A percentile compares a stretch with the other conserved stretches of the same genome.
phyloP scores from a whole-genome alignment of 1,140 invertebrate species.

The Zaprionus tsacasi region DNA sequence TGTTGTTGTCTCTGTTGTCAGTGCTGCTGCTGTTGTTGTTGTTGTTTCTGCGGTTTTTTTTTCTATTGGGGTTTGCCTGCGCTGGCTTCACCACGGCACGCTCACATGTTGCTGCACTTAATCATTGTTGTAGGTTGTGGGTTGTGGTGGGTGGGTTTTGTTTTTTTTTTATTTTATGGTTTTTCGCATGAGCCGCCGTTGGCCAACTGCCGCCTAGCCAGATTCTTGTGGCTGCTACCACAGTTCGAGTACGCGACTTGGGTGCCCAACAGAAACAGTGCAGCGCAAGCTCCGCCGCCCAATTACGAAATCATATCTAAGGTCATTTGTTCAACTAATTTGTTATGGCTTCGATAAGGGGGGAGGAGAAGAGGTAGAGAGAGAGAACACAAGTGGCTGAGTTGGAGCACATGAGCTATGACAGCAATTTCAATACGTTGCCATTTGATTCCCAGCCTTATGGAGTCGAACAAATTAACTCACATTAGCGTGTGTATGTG shows the following conservation, averaged over 20 bases:
- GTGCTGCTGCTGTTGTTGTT: conserved; percentile 35
- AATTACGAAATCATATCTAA: conserved; percentile 82
- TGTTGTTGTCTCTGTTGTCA: conserved; percentile 37
- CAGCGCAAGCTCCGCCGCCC: conserved; percentile 54
- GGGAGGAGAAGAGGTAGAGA: neutral
- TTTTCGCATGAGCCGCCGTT: conserved; percentile 69
- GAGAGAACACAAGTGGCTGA: neutral
- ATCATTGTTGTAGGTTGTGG: conserved; percentile 78
- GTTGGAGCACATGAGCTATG: conserved; percentile 27
- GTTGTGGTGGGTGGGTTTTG: conserved; percentile 68
- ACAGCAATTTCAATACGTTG: conserved; percentile 46
- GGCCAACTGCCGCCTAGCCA: conserved; percentile 54
- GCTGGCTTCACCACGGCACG: conserved; percentile 57
- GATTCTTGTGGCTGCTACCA: conserved; percentile 23
- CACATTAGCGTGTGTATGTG: conserved; percentile 39
- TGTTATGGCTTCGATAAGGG: conserved; percentile 39
- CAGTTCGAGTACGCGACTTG: conserved; percentile 1
- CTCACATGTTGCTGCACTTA: conserved; percentile 79
- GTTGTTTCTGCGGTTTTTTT: conserved; percentile 53
- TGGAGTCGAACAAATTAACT: conserved; percentile 49
- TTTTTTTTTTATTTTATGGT: too few relatives aligned
- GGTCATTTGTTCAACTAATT: conserved; percentile 79
- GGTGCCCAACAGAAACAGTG: conserved; percentile 10
- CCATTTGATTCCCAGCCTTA: conserved; percentile 20
- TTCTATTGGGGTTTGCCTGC: conserved; percentile 63